Percentiles rank a stretch among this genome's conserved stretches.
phyloP scores from a whole-genome alignment of 2,888 invertebrate species.

The Cryptocheilus praepositus region DNA sequence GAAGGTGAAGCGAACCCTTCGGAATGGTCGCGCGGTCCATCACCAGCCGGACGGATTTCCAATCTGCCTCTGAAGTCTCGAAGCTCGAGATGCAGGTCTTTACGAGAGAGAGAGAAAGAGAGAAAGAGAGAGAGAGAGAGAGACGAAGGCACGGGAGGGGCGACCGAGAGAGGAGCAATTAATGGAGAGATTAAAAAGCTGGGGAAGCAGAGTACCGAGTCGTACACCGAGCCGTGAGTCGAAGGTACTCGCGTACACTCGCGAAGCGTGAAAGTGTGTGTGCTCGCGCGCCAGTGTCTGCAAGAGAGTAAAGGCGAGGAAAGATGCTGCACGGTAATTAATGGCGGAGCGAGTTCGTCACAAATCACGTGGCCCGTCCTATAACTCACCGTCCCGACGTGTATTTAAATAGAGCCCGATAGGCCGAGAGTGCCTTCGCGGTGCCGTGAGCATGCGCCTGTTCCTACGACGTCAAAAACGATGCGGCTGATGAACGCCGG shows the following conservation, averaged over 20 bases:
- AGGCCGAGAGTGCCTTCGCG: conserved; percentile 51
- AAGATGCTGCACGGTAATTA: conserved; percentile 71
- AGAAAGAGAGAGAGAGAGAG: not conserved
- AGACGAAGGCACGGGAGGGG: conserved; percentile 2
- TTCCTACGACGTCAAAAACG: conserved; percentile 31
- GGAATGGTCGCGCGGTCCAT: conserved; percentile 46
- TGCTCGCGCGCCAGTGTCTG: conserved; percentile 23
- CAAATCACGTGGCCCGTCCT: conserved; percentile 70
- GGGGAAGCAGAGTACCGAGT: conserved; percentile 33
- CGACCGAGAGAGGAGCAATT: conserved; percentile 51
- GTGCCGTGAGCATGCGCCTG: conserved; percentile 29
- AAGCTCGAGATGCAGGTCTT: conserved; percentile 14
- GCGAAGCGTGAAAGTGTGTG: not conserved
- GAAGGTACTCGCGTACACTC: conserved; percentile 5
- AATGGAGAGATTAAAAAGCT: conserved; percentile 58
- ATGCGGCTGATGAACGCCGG: conserved; percentile 31
- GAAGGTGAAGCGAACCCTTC: conserved; percentile 27
- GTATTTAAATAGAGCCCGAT: conserved; percentile 72
- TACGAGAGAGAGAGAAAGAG: conserved; percentile 8
- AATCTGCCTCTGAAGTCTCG: conserved; percentile 43
- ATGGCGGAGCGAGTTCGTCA: conserved; percentile 68
- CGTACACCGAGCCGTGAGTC: conserved; percentile 23
- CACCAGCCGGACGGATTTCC: conserved; percentile 54
- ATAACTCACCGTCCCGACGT: conserved; percentile 69
- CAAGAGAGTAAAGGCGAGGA: conserved; percentile 65